phyloP scores from a whole-genome alignment of 2,113 vertebrate species.

The Oplegnathus fasciatus region DNA sequence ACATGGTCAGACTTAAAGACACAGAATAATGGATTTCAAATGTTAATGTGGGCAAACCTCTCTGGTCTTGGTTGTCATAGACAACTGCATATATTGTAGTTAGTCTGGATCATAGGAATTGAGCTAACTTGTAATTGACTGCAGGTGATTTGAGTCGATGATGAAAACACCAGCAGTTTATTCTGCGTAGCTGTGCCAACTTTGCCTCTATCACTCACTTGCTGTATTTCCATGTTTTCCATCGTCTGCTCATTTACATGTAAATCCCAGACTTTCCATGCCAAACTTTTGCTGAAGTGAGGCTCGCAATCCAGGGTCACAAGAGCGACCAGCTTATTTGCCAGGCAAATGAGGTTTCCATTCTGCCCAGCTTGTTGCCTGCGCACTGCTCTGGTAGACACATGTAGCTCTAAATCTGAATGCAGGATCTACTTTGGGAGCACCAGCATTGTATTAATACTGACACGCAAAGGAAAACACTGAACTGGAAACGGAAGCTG shows the following conservation, averaged over 20 bases:
- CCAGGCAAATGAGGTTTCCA: conserved; percentile 80
- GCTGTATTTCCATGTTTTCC: conserved; percentile 71
- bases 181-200: no score
- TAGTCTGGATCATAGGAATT: background rate
- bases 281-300: conserved; percentile 16
- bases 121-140: background rate
- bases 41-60: background rate
- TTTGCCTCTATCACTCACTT: background rate
- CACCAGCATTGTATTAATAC: background rate
- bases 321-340: conserved; percentile 69
- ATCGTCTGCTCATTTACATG: conserved; percentile 53
- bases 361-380: conserved; percentile 2
- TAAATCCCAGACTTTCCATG: conserved; percentile 55
- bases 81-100: background rate
- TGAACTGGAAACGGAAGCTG: background rate
- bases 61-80: background rate
- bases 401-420: conserved; percentile 12
- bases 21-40: background rate
- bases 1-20: background rate
- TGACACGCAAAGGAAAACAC: background rate
- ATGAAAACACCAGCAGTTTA: background rate
- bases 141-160: background rate
- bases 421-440: conserved; percentile 22
- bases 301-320: conserved; percentile 14
- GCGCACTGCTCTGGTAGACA: background rate